Evolutionary conservation across 2,797 vertebrate species (phyloP).

Genomic region (Adelosebastes latens): DNA sequence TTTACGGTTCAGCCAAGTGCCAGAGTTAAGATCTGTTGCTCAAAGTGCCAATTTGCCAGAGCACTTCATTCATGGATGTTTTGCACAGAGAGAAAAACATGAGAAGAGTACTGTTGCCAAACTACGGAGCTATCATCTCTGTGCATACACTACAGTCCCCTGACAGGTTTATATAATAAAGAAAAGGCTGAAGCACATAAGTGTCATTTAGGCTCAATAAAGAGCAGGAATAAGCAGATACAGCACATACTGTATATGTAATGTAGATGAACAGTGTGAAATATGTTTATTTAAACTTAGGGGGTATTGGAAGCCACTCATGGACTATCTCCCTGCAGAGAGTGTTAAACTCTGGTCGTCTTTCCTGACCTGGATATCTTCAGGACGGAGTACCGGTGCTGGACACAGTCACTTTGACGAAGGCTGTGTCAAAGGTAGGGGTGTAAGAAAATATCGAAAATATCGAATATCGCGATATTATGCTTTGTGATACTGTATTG

Average conservation of each 20-base stretch:
- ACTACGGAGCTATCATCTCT: not conserved
- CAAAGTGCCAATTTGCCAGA: not conserved
- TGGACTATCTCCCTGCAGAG: too few species aligned
- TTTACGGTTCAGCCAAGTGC: constrained; percentile 1
- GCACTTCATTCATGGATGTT: not conserved
- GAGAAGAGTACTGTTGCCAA: not conserved
- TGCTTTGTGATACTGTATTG: too few species aligned
- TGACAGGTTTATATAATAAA: not conserved
- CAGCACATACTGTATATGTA: not conserved
- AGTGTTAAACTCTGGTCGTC: too few species aligned
- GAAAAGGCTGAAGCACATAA: not conserved
- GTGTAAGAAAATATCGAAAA: too few species aligned
- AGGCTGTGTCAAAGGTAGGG: too few species aligned
- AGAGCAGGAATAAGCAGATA: not conserved
- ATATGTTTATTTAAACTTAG: too few species aligned
- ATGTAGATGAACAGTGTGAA: too few species aligned
- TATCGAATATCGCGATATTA: too few species aligned
- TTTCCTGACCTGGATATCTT: too few species aligned
- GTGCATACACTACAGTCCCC: not conserved
- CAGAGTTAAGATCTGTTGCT: not conserved
- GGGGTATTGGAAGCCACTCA: too few species aligned
- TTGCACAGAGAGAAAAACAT: not conserved
- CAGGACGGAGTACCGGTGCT: too few species aligned
- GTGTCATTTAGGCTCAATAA: not conserved
- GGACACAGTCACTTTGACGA: too few species aligned